Conservation (phyloP, 1,140 invertebrate genomes). For the Kradibia gibbosae region DNA sequence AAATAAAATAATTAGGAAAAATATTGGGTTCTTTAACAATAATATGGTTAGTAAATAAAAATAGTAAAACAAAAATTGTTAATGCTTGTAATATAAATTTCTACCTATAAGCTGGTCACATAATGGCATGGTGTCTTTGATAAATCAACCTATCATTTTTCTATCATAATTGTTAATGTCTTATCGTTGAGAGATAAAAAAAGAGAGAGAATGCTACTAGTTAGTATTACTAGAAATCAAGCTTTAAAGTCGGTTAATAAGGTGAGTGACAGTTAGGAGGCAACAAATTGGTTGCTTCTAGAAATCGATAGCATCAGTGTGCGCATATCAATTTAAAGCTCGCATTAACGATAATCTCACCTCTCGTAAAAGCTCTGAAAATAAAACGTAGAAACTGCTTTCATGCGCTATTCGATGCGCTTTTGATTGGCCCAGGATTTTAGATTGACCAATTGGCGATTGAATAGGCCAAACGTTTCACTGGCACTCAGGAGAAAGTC, state of each 20-base stretch:
- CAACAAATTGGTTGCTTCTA: background rate
- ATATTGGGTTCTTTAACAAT: background rate
- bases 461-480: background rate
- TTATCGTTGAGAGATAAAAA: background rate
- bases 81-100: background rate
- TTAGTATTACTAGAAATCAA: background rate
- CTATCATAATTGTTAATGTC: background rate
- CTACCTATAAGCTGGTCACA: background rate
- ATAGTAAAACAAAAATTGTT: constrained; percentile 10
- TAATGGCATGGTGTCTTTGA: background rate
- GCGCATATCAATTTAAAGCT: too few relatives aligned
- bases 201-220: too few relatives aligned
- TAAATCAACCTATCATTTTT: background rate
- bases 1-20: background rate
- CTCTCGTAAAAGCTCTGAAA: background rate
- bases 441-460: background rate
- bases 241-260: background rate
- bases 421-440: constrained; percentile 4
- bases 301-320: too few relatives aligned
- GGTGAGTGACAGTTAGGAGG: background rate
- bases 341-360: background rate
- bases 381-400: background rate
- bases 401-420: background rate
- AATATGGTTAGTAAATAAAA: background rate
- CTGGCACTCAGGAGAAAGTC: constrained; percentile 22